These are phyloP conservation scores for Noturus placidus DNA, from an alignment of 2,113 vertebrate species.

Conservation along the genomic window DNA sequence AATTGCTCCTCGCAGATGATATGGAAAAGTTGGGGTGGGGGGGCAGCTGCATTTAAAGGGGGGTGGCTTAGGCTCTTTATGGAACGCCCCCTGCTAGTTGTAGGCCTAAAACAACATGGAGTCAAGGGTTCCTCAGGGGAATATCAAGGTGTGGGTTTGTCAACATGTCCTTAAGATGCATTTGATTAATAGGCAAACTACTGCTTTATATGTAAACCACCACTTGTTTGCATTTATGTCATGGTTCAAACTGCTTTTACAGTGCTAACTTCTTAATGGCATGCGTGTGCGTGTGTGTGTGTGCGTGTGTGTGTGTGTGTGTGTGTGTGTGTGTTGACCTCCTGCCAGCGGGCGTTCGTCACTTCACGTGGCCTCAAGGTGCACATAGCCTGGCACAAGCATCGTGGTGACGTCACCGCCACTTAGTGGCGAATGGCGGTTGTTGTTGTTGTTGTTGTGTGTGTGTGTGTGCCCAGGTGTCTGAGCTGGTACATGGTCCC, in stretches of 20 bases:
- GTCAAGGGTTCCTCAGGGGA: not conserved
- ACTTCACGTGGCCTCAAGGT: too few relatives aligned
- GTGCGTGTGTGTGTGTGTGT: not conserved
- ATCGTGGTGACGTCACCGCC: too few relatives aligned
- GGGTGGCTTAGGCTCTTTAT: not conserved
- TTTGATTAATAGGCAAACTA: not conserved
- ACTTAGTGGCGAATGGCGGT: too few relatives aligned
- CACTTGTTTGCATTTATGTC: not conserved
- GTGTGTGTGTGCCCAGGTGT: not conserved
- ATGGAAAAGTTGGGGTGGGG: not conserved
- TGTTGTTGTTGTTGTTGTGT: too few relatives aligned
- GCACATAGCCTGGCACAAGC: too few relatives aligned
- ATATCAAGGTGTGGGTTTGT: not conserved
- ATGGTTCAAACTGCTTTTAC: not conserved
- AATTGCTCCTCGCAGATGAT: not conserved
- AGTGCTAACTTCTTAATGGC: not conserved
- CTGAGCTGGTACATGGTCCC: not conserved
- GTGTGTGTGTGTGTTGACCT: not conserved
- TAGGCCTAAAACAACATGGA: not conserved
- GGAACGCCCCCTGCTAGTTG: not conserved
- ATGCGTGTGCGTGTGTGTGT: too few relatives aligned
- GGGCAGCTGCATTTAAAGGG: not conserved
- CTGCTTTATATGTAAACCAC: not conserved
- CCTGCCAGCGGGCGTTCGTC: too few relatives aligned
- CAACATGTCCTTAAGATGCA: not conserved